Percentiles rank a stretch among this genome's conserved stretches.
phyloP scores from a whole-genome alignment of 1,140 invertebrate species.

The Grapholita molesta region DNA sequence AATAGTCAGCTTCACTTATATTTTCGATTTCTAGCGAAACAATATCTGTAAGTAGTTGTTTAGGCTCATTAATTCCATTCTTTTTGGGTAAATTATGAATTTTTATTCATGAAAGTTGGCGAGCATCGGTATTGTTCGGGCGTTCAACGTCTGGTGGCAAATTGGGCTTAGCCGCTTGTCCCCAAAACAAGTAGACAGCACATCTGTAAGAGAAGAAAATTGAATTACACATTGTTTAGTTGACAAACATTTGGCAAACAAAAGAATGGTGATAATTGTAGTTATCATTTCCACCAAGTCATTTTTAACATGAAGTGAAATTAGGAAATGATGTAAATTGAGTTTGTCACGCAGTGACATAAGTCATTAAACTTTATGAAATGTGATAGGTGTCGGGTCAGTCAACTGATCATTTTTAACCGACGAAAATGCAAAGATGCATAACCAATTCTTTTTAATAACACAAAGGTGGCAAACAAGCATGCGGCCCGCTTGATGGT shows the following conservation, averaged over 20 bases:
- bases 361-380: background rate
- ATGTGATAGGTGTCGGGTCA: background rate
- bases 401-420: no score
- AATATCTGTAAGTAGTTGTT: constrained; percentile 28
- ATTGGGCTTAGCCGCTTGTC: constrained; percentile 18
- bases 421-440: no score
- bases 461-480: no score
- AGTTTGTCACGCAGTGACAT: background rate
- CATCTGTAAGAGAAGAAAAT: constrained; percentile 35
- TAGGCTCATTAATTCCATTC: constrained; percentile 42
- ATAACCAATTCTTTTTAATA: no score
- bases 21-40: constrained; percentile 23
- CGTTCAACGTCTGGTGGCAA: constrained; percentile 10
- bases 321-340: background rate
- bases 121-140: constrained; percentile 17
- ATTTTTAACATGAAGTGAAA: background rate
- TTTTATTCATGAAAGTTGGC: constrained; percentile 19
- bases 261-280: background rate
- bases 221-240: constrained; percentile 25
- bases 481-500: no score
- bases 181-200: constrained; percentile 27
- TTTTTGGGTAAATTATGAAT: constrained; percentile 30
- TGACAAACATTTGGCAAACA: background rate
- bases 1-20: constrained; percentile 33
- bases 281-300: background rate